A percentile compares a stretch with the other conserved stretches of the same genome.
Conservation (phyloP, 2,113 vertebrate species). For the Rhabdornis inornatus region DNA sequence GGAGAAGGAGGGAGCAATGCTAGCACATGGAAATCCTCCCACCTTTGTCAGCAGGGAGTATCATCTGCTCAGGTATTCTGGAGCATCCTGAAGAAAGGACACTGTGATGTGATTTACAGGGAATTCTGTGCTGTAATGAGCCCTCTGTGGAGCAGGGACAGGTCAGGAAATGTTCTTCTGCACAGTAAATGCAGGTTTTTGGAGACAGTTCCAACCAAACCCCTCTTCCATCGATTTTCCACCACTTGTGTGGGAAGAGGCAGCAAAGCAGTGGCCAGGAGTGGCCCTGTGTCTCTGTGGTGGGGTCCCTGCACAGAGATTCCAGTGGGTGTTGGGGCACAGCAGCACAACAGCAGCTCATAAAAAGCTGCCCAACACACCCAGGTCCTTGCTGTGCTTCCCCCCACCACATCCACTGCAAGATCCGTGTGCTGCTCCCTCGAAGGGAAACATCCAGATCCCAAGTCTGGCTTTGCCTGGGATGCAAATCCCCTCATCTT, state of each 20-base stretch:
- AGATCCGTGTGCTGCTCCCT: background rate
- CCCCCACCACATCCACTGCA: background rate
- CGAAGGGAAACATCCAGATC: background rate
- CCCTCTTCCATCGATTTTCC: background rate
- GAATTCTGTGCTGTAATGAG: background rate
- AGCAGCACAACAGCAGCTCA: background rate
- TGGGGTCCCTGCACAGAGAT: background rate
- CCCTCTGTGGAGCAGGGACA: background rate
- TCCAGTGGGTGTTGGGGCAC: background rate
- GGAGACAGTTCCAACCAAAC: background rate
- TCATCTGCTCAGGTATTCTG: background rate
- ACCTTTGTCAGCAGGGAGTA: background rate
- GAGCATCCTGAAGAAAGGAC: background rate
- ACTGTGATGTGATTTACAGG: background rate
- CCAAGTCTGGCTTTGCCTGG: background rate
- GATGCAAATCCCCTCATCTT: constrained; percentile 10
- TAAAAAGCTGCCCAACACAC: background rate
- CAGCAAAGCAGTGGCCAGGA: background rate
- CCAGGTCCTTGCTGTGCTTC: background rate
- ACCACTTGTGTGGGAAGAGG: background rate
- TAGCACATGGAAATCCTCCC: background rate
- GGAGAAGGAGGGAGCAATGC: background rate
- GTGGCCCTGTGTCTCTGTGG: background rate
- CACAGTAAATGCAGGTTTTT: background rate
- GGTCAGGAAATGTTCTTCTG: background rate